Evolutionary conservation across 2,113 vertebrate genomes (phyloP).

Genomic region (Cepphus grylle): DNA sequence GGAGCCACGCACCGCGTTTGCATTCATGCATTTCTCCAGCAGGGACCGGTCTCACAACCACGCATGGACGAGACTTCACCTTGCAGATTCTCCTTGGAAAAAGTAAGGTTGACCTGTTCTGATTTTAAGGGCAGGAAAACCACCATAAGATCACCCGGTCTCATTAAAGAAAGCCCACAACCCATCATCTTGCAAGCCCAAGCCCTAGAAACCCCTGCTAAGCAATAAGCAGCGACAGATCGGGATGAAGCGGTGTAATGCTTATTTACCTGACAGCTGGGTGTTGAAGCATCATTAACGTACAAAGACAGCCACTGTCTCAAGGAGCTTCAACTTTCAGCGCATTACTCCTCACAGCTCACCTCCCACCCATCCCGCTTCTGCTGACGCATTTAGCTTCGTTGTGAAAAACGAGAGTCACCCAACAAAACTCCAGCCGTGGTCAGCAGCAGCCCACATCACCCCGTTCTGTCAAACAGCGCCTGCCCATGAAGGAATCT

Average conservation of each 20-base stretch:
- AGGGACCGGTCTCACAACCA: background rate
- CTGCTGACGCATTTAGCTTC: background rate
- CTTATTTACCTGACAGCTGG: fast-evolving
- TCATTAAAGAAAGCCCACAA: background rate
- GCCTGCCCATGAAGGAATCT: background rate
- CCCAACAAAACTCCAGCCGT: background rate
- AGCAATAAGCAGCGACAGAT: background rate
- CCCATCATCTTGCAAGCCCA: background rate
- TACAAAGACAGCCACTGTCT: background rate
- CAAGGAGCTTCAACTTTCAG: background rate
- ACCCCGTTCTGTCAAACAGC: background rate
- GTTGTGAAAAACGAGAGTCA: background rate
- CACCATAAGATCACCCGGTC: background rate
- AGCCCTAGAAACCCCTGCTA: background rate
- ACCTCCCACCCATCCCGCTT: background rate
- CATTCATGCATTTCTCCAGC: background rate
- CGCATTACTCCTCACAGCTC: background rate
- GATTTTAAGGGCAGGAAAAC: background rate
- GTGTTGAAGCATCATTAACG: background rate
- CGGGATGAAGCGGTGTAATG: background rate
- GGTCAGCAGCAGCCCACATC: background rate
- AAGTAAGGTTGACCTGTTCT: background rate
- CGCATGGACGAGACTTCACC: fast-evolving
- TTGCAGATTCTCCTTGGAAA: background rate
- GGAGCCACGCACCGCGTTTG: fast-evolving